A percentile compares a stretch with the other conserved stretches of the same genome.
Evolutionary conservation across 1,140 invertebrate species (phyloP).

Genomic region (Euura saliciscinereae): DNA sequence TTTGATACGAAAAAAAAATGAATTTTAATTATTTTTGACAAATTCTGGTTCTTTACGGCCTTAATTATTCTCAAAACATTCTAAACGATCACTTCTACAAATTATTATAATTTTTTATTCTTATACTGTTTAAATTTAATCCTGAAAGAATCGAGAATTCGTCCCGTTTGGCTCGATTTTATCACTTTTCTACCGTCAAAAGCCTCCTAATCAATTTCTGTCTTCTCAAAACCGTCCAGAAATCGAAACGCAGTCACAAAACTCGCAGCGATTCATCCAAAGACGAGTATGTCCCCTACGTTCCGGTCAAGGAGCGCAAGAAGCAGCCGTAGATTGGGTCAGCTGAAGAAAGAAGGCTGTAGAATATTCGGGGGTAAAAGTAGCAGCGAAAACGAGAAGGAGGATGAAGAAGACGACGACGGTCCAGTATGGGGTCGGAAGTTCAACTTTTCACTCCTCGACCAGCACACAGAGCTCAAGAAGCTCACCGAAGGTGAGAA

Average conservation of each 20-base stretch:
- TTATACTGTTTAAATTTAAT: too few relatives aligned
- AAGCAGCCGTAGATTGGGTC: constrained; percentile 78
- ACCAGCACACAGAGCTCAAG: constrained; percentile 96
- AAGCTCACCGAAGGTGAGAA: constrained; percentile 85
- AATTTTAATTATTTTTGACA: too few relatives aligned
- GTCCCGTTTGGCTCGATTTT: too few relatives aligned
- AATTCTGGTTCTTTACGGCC: too few relatives aligned
- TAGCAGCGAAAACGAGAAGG: constrained; percentile 78
- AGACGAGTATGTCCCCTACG: constrained; percentile 86
- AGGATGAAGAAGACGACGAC: constrained; percentile 78
- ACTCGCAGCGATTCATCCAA: constrained; percentile 59
- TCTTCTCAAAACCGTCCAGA: constrained; percentile 30
- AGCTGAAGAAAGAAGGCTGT: constrained; percentile 63
- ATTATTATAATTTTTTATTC: too few relatives aligned
- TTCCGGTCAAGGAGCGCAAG: constrained; percentile 88
- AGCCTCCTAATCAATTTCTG: too few relatives aligned
- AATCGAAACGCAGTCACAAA: constrained; percentile 51
- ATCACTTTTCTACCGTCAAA: too few relatives aligned
- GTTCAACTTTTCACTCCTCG: constrained; percentile 90
- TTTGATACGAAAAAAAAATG: too few relatives aligned
- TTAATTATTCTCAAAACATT: too few relatives aligned
- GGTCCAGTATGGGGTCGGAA: constrained; percentile 85
- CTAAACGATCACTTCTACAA: too few relatives aligned
- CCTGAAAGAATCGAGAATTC: too few relatives aligned
- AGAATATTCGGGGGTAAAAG: constrained; percentile 63